Evolutionary conservation across 1,140 invertebrate species (phyloP).

Genomic region (Thrips palmi): DNA sequence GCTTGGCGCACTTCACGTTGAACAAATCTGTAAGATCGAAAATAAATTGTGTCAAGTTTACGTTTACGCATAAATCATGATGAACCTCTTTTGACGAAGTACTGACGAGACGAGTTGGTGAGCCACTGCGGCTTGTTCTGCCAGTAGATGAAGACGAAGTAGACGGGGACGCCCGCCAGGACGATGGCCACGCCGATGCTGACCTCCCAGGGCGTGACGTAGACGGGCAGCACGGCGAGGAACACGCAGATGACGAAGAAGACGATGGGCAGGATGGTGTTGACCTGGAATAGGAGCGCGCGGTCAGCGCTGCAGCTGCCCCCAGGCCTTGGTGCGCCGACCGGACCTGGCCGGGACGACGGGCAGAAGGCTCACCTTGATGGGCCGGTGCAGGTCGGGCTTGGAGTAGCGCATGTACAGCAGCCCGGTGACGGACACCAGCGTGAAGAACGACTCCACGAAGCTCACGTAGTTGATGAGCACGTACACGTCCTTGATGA

Average conservation of each 20-base stretch:
- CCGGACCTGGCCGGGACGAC: too few species aligned
- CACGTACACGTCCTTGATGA: constrained; percentile 68
- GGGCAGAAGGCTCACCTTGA: constrained; percentile 37
- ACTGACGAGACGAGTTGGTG: constrained; percentile 17
- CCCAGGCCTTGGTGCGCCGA: too few species aligned
- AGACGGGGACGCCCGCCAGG: constrained; percentile 76
- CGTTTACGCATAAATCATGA: too few species aligned
- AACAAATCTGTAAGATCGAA: constrained; percentile 41
- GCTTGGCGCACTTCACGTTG: constrained; percentile 47
- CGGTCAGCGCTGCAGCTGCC: too few species aligned
- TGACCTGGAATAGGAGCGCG: constrained; percentile 32
- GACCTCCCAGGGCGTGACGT: constrained; percentile 57
- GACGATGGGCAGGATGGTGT: constrained; percentile 55
- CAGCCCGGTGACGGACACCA: constrained; percentile 67
- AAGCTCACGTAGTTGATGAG: constrained; percentile 89
- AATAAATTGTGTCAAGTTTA: too few species aligned
- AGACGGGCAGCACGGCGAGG: constrained; percentile 63
- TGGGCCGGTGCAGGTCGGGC: constrained; percentile 46
- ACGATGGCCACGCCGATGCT: constrained; percentile 70
- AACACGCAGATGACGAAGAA: constrained; percentile 74
- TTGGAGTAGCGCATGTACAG: constrained; percentile 66
- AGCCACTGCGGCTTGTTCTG: constrained; percentile 47
- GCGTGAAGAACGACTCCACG: constrained; percentile 86
- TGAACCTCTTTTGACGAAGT: too few species aligned
- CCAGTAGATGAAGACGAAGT: constrained; percentile 73